phyloP scores from a whole-genome alignment of 2,888 invertebrate genomes.

The Dryococelus australis region DNA sequence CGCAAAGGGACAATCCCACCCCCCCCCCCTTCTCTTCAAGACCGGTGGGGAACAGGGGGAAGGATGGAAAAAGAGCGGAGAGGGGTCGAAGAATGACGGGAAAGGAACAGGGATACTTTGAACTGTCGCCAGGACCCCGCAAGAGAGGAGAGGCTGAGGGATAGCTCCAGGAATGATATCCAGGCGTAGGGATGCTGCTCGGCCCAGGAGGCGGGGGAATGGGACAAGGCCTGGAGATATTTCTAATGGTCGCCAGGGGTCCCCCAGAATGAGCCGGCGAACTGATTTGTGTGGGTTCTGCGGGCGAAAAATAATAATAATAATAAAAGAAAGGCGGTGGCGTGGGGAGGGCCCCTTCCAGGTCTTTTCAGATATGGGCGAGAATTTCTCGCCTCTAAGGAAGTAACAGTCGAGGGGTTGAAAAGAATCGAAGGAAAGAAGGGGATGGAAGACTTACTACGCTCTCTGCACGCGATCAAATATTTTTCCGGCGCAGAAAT shows the following conservation, averaged over 20 bases:
- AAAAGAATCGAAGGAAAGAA: neutral
- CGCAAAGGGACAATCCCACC: neutral
- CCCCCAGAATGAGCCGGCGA: neutral
- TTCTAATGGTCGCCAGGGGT: neutral
- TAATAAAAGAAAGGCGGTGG: neutral
- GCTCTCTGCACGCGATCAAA: neutral
- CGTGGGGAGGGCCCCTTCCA: neutral
- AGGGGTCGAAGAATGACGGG: neutral
- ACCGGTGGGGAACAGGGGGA: neutral
- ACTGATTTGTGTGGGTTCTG: constrained; percentile 13
- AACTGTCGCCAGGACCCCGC: neutral
- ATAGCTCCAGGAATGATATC: neutral
- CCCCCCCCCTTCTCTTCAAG: no score
- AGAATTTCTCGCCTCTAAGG: neutral
- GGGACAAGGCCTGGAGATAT: neutral
- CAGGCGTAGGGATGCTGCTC: neutral
- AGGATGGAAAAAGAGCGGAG: neutral
- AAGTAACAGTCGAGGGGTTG: neutral
- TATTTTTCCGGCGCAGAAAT: neutral
- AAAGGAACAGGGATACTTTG: neutral
- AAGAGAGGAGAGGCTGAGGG: neutral
- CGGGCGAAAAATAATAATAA: constrained; percentile 5
- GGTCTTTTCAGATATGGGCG: constrained; percentile 2
- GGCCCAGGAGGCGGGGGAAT: neutral
- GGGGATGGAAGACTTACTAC: neutral